These are phyloP conservation scores for Chloroclystis v-ata DNA, from an alignment of 2,888 invertebrate species.

Conservation along the genomic window DNA sequence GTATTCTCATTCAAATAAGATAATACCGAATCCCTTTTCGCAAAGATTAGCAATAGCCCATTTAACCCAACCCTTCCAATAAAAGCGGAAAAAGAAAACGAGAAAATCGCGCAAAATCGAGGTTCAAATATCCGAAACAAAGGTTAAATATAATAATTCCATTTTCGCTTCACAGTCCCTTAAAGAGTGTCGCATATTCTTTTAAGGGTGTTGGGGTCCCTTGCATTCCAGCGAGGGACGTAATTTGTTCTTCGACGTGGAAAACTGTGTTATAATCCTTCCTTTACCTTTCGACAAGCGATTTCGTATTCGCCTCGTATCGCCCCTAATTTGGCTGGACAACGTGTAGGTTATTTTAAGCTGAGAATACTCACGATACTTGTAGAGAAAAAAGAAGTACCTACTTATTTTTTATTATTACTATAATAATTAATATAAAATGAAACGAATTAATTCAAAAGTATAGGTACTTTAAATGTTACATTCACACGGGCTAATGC, in stretches of 20 bases:
- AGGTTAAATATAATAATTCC: conserved; percentile 14
- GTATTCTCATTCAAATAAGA: no score
- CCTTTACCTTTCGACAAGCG: not conserved
- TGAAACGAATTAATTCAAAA: no score
- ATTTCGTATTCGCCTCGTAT: conserved; percentile 4
- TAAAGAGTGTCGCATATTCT: conserved; percentile 7
- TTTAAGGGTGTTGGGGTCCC: conserved; percentile 9
- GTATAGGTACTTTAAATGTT: no score
- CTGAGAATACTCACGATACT: no score
- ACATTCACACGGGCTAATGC: no score
- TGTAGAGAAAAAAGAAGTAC: no score
- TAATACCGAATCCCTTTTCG: no score
- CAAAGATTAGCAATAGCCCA: not conserved
- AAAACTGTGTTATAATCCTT: conserved; percentile 12
- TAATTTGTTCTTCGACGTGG: conserved; percentile 16
- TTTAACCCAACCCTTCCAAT: not conserved
- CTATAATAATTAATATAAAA: no score
- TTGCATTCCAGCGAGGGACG: conserved; percentile 8
- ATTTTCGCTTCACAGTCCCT: conserved; percentile 4
- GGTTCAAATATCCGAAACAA: conserved; percentile 3
- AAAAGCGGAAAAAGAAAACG: not conserved
- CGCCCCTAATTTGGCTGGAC: not conserved
- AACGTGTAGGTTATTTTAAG: no score
- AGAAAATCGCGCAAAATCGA: not conserved
- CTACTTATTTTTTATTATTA: no score